Percentiles rank a stretch among this genome's conserved stretches.
phyloP scores from a whole-genome alignment of 2,113 vertebrate species.

The Glaucidium brasilianum region DNA sequence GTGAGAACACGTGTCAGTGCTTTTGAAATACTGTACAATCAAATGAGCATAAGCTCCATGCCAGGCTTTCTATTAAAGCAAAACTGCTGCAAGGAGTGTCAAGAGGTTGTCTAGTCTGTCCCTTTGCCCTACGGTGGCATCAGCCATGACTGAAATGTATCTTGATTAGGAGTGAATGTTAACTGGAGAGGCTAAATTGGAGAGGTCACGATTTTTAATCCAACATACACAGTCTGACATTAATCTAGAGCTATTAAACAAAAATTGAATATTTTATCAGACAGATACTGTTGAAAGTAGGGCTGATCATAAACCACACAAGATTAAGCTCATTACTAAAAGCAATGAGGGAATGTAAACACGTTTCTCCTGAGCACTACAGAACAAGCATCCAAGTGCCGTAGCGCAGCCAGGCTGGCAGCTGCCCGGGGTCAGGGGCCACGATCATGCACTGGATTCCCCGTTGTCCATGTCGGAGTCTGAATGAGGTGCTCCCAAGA shows the following conservation, averaged over 20 bases:
- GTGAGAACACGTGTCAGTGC: background rate
- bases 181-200: background rate
- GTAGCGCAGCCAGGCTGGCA: accelerated
- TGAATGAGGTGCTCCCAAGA: background rate
- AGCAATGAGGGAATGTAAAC: background rate
- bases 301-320: background rate
- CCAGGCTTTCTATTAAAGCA: background rate
- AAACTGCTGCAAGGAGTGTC: background rate
- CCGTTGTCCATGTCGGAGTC: background rate
- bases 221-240: background rate
- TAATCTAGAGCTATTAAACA: background rate
- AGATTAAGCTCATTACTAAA: background rate
- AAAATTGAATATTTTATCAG: background rate
- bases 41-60: background rate
- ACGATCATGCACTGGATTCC: accelerated
- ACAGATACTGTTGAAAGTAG: background rate
- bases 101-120: background rate
- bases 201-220: background rate
- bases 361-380: background rate
- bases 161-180: background rate
- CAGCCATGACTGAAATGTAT: background rate
- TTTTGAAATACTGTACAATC: background rate
- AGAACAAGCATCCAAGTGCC: background rate
- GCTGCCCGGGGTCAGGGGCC: background rate
- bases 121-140: background rate